phyloP scores from a whole-genome alignment of 2,888 invertebrate genomes.

The Cryptocephalus moraei region DNA sequence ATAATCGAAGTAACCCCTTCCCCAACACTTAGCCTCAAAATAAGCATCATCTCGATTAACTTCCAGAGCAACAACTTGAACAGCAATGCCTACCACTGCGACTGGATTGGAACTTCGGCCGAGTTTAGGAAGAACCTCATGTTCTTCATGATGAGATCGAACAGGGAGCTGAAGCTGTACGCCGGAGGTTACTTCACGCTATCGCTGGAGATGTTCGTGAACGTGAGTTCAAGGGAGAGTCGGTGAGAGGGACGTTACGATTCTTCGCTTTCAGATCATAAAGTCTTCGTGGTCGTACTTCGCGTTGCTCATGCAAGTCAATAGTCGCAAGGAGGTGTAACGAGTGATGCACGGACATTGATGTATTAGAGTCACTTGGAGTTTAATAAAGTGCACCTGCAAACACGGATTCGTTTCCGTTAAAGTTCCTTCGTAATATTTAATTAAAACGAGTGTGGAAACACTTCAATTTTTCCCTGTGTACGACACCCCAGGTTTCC shows the following conservation, averaged over 20 bases:
- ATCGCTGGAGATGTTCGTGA: constrained; percentile 42
- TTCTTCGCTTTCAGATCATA: constrained; percentile 5
- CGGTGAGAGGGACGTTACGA: too few species aligned
- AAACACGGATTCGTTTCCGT: too few species aligned
- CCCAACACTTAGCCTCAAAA: not conserved
- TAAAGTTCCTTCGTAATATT: too few species aligned
- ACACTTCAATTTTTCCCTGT: too few species aligned
- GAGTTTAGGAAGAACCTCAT: constrained; percentile 36
- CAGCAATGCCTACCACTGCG: constrained; percentile 38
- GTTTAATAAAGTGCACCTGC: too few species aligned
- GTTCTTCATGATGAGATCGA: constrained; percentile 40
- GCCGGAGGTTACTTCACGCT: constrained; percentile 43
- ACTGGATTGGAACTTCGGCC: constrained; percentile 32
- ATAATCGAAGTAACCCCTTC: constrained; percentile 39
- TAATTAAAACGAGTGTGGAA: too few species aligned
- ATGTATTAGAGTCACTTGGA: too few species aligned
- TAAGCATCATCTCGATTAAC: constrained; percentile 5
- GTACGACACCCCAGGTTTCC: too few species aligned
- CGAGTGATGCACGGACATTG: too few species aligned
- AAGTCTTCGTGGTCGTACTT: constrained; percentile 45
- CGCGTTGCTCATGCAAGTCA: constrained; percentile 32
- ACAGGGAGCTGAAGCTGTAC: constrained; percentile 40
- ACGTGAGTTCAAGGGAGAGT: constrained; percentile 34
- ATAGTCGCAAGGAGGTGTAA: not conserved
- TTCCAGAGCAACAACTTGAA: constrained; percentile 38